These are phyloP conservation scores for Chalcosyrphus nemorum DNA, from an alignment of 2,888 invertebrate species.

Conservation along the genomic window DNA sequence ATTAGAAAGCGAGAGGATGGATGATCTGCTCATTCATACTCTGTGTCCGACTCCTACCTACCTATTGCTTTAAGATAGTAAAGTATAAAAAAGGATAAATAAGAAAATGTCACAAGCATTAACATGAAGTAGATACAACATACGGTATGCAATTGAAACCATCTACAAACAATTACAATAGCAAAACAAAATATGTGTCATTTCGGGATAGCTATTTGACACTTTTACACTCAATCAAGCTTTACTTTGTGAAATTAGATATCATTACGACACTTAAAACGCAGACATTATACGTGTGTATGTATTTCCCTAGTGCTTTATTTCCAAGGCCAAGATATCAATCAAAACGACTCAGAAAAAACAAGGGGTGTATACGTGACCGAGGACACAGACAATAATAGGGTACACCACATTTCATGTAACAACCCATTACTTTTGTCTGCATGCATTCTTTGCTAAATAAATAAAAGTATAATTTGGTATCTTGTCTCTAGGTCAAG, in stretches of 20 bases:
- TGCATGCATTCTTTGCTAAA: neutral
- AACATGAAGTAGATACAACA: neutral
- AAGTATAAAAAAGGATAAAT: no score
- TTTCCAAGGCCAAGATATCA: neutral
- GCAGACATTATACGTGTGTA: neutral
- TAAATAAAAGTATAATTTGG: neutral
- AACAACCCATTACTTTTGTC: neutral
- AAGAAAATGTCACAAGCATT: no score
- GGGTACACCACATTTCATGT: neutral
- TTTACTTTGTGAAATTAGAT: neutral
- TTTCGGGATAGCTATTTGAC: neutral
- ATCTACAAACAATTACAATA: neutral
- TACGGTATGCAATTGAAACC: neutral
- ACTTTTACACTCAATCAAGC: neutral
- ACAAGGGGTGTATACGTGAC: neutral
- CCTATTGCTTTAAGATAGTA: no score
- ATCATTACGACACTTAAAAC: neutral
- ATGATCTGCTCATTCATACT: no score
- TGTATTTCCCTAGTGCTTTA: no score
- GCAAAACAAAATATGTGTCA: neutral
- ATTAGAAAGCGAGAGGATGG: no score
- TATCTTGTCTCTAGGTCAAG: constrained; percentile 37
- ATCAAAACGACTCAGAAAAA: neutral
- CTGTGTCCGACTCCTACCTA: no score
- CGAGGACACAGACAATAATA: neutral